These are phyloP conservation scores for Rhipidura dahli DNA, from an alignment of 2,113 vertebrate genomes.

Conservation along the genomic window DNA sequence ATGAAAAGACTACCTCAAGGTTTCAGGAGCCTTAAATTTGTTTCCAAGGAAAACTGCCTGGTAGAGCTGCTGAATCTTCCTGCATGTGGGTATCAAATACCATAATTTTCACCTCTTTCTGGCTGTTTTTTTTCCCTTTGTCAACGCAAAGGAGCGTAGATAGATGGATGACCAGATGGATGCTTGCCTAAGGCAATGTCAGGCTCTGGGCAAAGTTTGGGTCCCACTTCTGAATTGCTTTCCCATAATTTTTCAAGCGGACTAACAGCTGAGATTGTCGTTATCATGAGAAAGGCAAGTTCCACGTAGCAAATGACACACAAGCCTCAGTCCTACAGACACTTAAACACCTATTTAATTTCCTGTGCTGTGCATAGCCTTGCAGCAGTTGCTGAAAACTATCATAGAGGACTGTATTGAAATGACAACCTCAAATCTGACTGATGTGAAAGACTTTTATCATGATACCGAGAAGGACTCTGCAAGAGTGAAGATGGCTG, in stretches of 20 bases:
- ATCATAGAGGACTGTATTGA: neutral
- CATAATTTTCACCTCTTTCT: neutral
- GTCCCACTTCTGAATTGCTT: slow-evolving; percentile 3
- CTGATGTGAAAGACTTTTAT: neutral
- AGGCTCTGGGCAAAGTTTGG: slow-evolving; percentile 29
- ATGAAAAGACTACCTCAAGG: slow-evolving; percentile 65
- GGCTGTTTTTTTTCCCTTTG: neutral
- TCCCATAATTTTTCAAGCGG: slow-evolving; percentile 3
- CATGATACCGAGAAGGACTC: neutral
- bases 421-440: neutral
- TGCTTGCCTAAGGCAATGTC: neutral
- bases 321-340: neutral
- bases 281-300: neutral
- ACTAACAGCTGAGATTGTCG: neutral
- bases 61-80: slow-evolving; percentile 28
- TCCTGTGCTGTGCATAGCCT: neutral
- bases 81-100: neutral
- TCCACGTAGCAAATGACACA: neutral
- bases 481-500: neutral
- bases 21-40: slow-evolving; percentile 51
- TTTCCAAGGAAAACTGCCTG: slow-evolving; percentile 48
- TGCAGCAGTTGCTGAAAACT: neutral
- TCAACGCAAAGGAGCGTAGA: neutral
- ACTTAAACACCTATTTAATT: neutral
- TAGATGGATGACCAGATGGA: neutral